phyloP scores from a whole-genome alignment of 2,113 vertebrate genomes.

The Anguilla japonica region DNA sequence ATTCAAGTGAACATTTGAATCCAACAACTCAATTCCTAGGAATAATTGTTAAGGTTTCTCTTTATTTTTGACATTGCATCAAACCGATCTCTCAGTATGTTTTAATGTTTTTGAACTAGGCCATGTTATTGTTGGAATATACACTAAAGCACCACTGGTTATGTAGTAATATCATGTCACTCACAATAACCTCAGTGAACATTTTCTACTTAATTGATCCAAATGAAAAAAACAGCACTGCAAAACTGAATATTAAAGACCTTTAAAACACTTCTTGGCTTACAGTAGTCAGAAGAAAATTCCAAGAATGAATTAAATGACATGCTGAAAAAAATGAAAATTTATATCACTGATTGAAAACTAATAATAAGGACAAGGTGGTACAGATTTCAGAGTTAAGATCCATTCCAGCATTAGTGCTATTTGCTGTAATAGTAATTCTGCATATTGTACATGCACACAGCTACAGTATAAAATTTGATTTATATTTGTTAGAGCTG shows the following conservation, averaged over 20 bases:
- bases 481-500: neutral
- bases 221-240: neutral
- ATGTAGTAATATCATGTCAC: neutral
- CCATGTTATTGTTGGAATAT: neutral
- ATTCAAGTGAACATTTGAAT: neutral
- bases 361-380: constrained; percentile 15
- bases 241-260: neutral
- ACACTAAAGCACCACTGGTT: neutral
- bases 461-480: constrained; percentile 2
- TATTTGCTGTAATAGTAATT: neutral
- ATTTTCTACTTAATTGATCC: no score
- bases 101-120: neutral
- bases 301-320: neutral
- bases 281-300: neutral
- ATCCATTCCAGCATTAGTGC: neutral
- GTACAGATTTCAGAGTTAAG: neutral
- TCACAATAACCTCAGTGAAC: neutral
- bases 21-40: neutral
- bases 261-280: neutral
- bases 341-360: neutral
- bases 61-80: neutral
- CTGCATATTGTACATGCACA: constrained; percentile 12
- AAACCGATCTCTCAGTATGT: neutral
- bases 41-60: neutral
- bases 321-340: neutral